Evolutionary conservation across 2,797 vertebrate species (phyloP).

Genomic region (Lithobates pipiens): DNA sequence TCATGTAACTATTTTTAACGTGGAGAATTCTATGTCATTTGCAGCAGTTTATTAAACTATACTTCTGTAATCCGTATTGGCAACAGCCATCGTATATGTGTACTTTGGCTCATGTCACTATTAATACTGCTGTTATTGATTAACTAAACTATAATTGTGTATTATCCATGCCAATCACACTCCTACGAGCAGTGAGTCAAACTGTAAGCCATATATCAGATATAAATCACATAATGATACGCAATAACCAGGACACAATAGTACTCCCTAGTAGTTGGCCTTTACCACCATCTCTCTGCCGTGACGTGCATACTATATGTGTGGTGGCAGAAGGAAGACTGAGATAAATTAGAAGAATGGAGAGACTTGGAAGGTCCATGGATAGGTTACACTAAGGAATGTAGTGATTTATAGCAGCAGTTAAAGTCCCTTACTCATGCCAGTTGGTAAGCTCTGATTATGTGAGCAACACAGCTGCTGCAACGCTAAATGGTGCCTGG

Average conservation of each 20-base stretch:
- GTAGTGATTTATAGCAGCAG: neutral
- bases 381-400: neutral
- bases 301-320: neutral
- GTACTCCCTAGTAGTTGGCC: neutral
- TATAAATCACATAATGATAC: neutral
- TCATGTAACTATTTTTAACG: neutral
- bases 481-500: neutral
- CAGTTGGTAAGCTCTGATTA: neutral
- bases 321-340: no score
- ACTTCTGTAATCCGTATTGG: neutral
- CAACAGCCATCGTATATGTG: neutral
- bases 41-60: neutral
- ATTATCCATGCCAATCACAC: neutral
- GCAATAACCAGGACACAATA: constrained; percentile 5
- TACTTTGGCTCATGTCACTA: neutral
- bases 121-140: neutral
- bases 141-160: neutral
- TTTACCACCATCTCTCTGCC: neutral
- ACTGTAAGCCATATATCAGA: neutral
- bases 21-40: neutral
- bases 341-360: neutral
- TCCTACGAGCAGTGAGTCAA: neutral
- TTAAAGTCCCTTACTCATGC: neutral
- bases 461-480: neutral
- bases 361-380: neutral